Percentiles rank a stretch among this genome's conserved stretches.
phyloP scores from a whole-genome alignment of 2,113 vertebrate genomes.

The Galbula dea region DNA sequence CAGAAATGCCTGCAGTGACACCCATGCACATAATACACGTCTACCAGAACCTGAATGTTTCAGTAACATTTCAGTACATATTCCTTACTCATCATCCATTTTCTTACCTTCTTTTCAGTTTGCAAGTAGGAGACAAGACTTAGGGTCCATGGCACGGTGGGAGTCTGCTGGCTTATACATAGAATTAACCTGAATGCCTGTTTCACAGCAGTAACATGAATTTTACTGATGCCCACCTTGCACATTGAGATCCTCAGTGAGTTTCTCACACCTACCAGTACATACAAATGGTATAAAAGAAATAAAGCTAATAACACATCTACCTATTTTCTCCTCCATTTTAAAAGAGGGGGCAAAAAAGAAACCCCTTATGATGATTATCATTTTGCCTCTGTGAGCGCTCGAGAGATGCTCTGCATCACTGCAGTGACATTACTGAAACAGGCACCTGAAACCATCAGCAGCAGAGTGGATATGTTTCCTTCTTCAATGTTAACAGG shows the following conservation, averaged over 20 bases:
- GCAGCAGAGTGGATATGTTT: not conserved
- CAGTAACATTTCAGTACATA: not conserved
- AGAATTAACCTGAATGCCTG: not conserved
- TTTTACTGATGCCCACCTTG: not conserved
- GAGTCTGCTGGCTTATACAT: not conserved
- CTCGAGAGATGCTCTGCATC: not conserved
- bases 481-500: not conserved
- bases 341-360: not conserved
- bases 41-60: not conserved
- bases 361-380: not conserved
- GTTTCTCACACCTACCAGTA: not conserved
- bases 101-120: not conserved
- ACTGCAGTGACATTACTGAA: not conserved
- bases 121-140: not conserved
- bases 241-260: not conserved
- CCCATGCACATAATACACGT: not conserved
- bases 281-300: not conserved
- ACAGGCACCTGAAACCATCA: not conserved
- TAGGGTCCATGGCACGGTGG: accelerated
- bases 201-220: not conserved
- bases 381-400: accelerated
- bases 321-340: not conserved
- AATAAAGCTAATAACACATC: not conserved
- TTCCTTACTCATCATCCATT: not conserved
- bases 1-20: slow-evolving; percentile 22